These are phyloP conservation scores for Clytia hemisphaerica DNA, from an alignment of 30 jellyfish, hydroid and myxozoan species.

Conservation along the genomic window DNA sequence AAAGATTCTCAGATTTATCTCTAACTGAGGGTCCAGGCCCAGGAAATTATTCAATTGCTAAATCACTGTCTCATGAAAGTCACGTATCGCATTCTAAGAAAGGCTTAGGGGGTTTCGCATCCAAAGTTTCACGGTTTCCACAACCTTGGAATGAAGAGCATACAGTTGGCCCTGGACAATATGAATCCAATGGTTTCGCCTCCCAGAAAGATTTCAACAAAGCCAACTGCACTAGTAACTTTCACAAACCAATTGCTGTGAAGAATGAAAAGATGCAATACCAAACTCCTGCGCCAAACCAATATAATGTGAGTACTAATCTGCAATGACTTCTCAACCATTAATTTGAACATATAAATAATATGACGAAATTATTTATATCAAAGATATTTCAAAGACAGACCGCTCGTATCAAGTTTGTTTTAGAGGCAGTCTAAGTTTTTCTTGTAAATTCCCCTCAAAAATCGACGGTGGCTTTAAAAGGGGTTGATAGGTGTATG, in stretches of 20 bases:
- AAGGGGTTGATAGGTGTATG: no score
- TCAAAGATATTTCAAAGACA: no score
- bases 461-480: no score
- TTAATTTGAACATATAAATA: no score
- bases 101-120: constrained; percentile 85
- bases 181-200: no score
- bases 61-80: constrained; percentile 26
- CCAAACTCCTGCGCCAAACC: constrained; percentile 86
- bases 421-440: no score
- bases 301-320: constrained; percentile 32
- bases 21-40: constrained; percentile 91
- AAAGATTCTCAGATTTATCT: constrained; percentile 37
- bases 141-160: constrained; percentile 1
- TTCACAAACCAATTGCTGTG: constrained; percentile 72
- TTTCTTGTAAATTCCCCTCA: no score
- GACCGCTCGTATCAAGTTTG: no score
- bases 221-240: constrained; percentile 72
- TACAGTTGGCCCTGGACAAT: constrained; percentile 74
- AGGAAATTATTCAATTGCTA: constrained; percentile 36
- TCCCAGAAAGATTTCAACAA: constrained; percentile 52
- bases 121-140: constrained; percentile 68
- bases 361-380: no score
- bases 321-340: neutral
- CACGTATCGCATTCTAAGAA: constrained; percentile 49
- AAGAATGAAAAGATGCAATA: constrained; percentile 9